Evolutionary conservation across 2,113 vertebrate genomes (phyloP).

Genomic region (Chionomys nivalis): DNA sequence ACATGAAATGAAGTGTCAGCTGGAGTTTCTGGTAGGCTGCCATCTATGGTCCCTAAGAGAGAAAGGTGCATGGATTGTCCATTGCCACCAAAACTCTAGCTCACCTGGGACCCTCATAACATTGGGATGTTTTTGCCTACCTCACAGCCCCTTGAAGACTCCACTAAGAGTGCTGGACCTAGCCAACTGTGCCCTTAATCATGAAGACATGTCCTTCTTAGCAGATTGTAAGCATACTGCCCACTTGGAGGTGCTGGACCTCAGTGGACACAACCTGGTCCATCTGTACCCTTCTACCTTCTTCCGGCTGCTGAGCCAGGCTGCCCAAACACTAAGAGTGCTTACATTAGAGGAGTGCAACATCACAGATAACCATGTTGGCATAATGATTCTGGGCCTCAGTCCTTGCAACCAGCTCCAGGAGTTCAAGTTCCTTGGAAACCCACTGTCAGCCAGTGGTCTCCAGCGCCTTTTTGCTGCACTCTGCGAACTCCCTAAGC

Average conservation of each 20-base stretch:
- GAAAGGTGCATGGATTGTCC: not conserved
- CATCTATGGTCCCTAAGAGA: not conserved
- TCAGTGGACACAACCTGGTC: constrained; percentile 92
- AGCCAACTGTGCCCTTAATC: constrained; percentile 92
- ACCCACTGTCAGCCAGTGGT: constrained; percentile 89
- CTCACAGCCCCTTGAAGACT: constrained; percentile 90
- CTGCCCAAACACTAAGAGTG: constrained; percentile 86
- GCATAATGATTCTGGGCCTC: constrained; percentile 86
- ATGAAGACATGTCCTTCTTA: constrained; percentile 94
- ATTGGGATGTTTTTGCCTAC: constrained; percentile 56
- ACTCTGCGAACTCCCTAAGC: constrained; percentile 87
- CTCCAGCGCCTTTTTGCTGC: constrained; percentile 87
- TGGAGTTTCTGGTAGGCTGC: not conserved
- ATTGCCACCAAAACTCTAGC: not conserved
- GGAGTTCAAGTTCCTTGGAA: constrained; percentile 93
- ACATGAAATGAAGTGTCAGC: not conserved
- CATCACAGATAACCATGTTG: constrained; percentile 89
- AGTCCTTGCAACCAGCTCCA: constrained; percentile 87
- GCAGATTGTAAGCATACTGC: constrained; percentile 92
- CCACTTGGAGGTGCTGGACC: constrained; percentile 90
- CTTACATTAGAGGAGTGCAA: constrained; percentile 94
- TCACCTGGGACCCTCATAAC: not conserved
- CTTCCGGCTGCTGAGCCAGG: constrained; percentile 91
- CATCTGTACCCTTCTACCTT: constrained; percentile 88
- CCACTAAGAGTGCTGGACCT: constrained; percentile 92